These are phyloP conservation scores for Metopia argyrocephala DNA, from an alignment of 2,888 invertebrate genomes.

Conservation along the genomic window DNA sequence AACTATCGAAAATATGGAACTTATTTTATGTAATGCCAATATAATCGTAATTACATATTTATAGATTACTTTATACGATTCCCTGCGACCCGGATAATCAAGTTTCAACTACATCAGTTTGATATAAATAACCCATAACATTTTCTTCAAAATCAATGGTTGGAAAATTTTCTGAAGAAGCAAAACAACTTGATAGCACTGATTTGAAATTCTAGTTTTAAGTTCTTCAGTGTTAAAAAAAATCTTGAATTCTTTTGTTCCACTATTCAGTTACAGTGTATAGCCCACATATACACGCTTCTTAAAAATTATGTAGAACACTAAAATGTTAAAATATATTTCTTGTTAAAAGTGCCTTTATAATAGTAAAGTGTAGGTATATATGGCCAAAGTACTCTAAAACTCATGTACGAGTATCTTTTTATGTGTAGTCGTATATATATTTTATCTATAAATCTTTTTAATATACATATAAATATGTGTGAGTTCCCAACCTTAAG, in stretches of 20 bases:
- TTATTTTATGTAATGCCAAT: too few relatives aligned
- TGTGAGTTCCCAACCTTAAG: not conserved
- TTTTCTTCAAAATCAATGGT: too few relatives aligned
- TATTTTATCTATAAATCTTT: conserved; percentile 2
- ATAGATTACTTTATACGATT: too few relatives aligned
- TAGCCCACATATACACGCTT: not conserved
- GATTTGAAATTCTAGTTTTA: too few relatives aligned
- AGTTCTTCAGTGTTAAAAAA: not conserved
- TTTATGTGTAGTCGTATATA: conserved; percentile 4
- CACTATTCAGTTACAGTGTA: not conserved
- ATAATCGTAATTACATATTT: too few relatives aligned
- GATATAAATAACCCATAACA: too few relatives aligned
- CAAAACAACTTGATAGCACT: too few relatives aligned
- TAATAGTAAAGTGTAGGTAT: conserved; percentile 4
- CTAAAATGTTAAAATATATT: conserved; percentile 9
- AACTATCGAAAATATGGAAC: too few relatives aligned
- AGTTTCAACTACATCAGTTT: too few relatives aligned
- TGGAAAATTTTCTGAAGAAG: too few relatives aligned
- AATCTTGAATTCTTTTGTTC: not conserved
- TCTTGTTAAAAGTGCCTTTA: conserved; percentile 19
- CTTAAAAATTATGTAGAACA: not conserved
- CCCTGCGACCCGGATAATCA: too few relatives aligned
- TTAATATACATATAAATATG: not conserved
- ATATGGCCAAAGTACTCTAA: not conserved
- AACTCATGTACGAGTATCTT: not conserved